These are phyloP conservation scores for Hoplodrina blanda DNA, from an alignment of 2,888 invertebrate species.

Conservation along the genomic window DNA sequence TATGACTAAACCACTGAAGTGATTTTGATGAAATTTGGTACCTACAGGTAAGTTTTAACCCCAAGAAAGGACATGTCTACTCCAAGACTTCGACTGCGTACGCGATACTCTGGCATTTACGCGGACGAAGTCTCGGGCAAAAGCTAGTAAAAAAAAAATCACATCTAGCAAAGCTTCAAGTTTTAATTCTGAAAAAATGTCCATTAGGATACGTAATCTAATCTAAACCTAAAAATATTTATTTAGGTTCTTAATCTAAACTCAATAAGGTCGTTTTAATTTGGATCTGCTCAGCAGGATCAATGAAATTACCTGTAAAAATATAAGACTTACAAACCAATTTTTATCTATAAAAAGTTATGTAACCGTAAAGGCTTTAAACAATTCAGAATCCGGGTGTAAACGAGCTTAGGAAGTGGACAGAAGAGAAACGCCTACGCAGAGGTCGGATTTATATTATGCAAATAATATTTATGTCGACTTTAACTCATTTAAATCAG, in stretches of 20 bases:
- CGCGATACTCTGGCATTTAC: no score
- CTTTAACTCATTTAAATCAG: conserved; percentile 63
- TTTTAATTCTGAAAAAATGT: background rate
- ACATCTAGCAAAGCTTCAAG: background rate
- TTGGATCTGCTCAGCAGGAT: background rate
- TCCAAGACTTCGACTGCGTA: no score
- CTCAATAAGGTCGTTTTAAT: background rate
- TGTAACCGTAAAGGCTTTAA: conserved; percentile 31
- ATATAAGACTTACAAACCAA: background rate
- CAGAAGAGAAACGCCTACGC: conserved; percentile 40
- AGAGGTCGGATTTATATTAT: conserved; percentile 47
- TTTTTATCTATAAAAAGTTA: conserved; percentile 20
- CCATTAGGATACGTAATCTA: no score
- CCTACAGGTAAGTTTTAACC: no score
- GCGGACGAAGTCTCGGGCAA: no score
- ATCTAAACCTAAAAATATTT: no score
- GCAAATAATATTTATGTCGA: conserved; percentile 59
- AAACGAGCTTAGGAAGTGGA: conserved; percentile 38
- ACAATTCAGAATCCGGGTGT: conserved; percentile 25
- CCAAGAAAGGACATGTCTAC: no score
- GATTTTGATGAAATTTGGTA: no score
- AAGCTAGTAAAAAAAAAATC: no score
- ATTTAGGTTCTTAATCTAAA: no score
- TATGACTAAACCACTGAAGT: no score
- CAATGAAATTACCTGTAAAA: conserved; percentile 18